Evolutionary conservation across 2,888 invertebrate genomes (phyloP).

Genomic region (Pegoplata infirma): DNA sequence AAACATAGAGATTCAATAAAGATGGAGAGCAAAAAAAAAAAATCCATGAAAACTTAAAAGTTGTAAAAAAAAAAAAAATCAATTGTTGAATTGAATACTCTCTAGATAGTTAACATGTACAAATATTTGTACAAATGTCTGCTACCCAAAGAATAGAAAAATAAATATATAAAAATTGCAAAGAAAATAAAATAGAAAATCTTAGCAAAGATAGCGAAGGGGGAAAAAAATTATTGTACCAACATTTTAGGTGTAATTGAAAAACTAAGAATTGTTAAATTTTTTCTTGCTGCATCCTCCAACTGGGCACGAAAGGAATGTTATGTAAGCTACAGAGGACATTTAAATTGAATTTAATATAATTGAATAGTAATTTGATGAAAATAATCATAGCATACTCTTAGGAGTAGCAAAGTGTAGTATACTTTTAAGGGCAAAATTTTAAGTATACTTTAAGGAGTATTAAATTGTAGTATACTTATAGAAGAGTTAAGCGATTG

Average conservation of each 20-base stretch:
- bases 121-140: conserved; percentile 56
- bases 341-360: conserved; percentile 53
- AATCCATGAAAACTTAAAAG: too few species aligned
- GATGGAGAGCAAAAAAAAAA: too few species aligned
- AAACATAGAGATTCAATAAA: conserved; percentile 16
- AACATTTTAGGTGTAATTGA: background rate
- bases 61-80: conserved; percentile 50
- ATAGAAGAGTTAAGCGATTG: conserved; percentile 34
- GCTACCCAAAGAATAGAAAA: background rate
- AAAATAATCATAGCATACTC: conserved; percentile 53
- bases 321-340: conserved; percentile 36
- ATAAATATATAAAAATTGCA: background rate
- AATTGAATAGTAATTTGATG: conserved; percentile 57
- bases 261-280: conserved; percentile 42
- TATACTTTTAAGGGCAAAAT: too few species aligned
- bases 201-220: too few species aligned
- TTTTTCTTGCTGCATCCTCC: conserved; percentile 17
- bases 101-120: conserved; percentile 50
- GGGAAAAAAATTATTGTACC: background rate
- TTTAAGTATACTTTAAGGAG: background rate
- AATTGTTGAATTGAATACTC: conserved; percentile 52
- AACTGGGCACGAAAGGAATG: background rate
- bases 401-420: too few species aligned
- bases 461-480: conserved; percentile 29
- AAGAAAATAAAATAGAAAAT: background rate